A percentile compares a stretch with the other conserved stretches of the same genome.
Evolutionary conservation across 2,797 vertebrate species (phyloP).

Genomic region (Paguma larvata): DNA sequence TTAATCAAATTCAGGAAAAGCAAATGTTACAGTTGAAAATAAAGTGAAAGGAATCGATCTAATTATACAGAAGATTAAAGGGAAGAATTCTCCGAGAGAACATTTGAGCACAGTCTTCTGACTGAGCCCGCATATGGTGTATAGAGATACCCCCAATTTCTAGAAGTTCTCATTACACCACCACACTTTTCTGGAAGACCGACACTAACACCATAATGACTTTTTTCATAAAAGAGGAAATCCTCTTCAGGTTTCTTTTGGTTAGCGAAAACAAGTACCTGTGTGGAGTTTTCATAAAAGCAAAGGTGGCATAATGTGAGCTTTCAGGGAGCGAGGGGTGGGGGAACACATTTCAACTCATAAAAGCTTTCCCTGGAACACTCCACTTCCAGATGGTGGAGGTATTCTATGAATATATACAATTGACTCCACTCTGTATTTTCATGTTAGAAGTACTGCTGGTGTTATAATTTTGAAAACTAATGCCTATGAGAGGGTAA

Average conservation of each 20-base stretch:
- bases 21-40: background rate
- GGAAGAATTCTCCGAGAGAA: background rate
- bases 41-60: background rate
- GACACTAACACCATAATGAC: background rate
- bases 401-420: background rate
- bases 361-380: background rate
- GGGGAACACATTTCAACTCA: background rate
- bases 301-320: background rate
- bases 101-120: background rate
- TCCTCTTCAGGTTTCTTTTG: background rate
- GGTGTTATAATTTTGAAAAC: slow-evolving; percentile 31
- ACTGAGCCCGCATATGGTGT: background rate
- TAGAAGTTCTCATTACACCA: background rate
- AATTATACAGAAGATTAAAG: background rate
- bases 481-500: background rate
- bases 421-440: background rate
- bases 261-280: background rate
- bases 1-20: slow-evolving; percentile 36
- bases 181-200: background rate
- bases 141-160: background rate
- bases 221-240: background rate
- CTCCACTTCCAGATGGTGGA: background rate
- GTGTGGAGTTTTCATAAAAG: background rate
- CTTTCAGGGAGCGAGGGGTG: background rate
- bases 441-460: background rate